phyloP scores from a whole-genome alignment of 1,140 invertebrate species.

The Danaus plexippus region DNA sequence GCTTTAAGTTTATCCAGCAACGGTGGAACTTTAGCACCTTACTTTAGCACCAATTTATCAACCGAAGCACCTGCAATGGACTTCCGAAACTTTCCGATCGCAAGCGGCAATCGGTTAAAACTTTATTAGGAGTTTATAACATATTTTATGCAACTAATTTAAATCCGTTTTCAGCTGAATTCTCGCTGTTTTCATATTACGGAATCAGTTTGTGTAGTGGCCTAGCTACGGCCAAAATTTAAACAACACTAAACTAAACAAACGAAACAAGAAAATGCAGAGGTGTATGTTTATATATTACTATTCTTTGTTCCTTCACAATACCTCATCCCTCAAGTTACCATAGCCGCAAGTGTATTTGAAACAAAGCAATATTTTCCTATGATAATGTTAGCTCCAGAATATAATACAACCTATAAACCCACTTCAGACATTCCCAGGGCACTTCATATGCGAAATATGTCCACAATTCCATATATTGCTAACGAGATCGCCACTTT shows the following conservation, averaged over 20 bases:
- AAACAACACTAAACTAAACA: too few relatives aligned
- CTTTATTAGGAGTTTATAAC: constrained; percentile 13
- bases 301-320: background rate
- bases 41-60: constrained; percentile 24
- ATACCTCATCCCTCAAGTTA: background rate
- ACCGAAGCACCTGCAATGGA: constrained; percentile 27
- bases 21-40: constrained; percentile 23
- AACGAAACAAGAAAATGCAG: too few relatives aligned
- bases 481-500: constrained; percentile 21
- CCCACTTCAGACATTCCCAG: constrained; percentile 17
- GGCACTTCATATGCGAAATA: constrained; percentile 26
- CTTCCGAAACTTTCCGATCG: constrained; percentile 22
- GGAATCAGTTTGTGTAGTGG: too few relatives aligned
- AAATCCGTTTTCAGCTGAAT: constrained; percentile 11
- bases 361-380: too few relatives aligned
- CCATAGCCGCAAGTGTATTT: background rate
- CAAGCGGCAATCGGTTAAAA: constrained; percentile 8
- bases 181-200: constrained; percentile 2
- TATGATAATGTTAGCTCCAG: constrained; percentile 4
- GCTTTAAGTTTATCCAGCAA: constrained; percentile 20
- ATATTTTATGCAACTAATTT: constrained; percentile 16
- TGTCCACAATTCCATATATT: constrained; percentile 21
- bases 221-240: too few relatives aligned
- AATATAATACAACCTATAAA: constrained; percentile 7
- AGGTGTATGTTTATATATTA: too few relatives aligned